Evolutionary conservation across 2,113 vertebrate species (phyloP), one percentile per base, ranked within the genome.

Genomic region (Patagioenas fasciata): DNA sequence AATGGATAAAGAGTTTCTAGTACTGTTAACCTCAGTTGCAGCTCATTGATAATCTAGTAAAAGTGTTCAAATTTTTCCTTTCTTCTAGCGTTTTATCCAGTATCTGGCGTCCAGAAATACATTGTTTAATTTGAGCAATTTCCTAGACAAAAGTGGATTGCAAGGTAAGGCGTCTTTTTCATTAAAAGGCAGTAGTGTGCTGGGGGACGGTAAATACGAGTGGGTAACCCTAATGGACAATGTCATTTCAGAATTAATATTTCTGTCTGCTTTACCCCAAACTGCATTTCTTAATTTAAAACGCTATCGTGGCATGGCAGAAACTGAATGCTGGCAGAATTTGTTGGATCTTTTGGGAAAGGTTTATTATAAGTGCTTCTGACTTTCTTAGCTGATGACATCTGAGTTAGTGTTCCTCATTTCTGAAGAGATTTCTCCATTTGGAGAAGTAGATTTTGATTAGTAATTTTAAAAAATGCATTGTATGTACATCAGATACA

Each of bases 131-230:
- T 98, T 99, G 97, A 99, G 99, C 98, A 99, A 99, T 98, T 99
- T 99, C 98, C 98, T 99, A 98, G 99, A 99, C 98, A 99, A 99
- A 98, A 99, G 99, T 85, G 99, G 99, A 95, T 99, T 99, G 60
- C 99, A 99, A 96, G 99, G 99, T 99, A 98, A 97, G 98, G 36
- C 5, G 1, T 31, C 64, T 36, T 57, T 80, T 64, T 44, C 9
- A 26, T 64, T 54, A 18, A 3, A 53, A 56, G 14, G 34, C 48
- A 17, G 15, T 75, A 11, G 24, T 53, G n/a, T 73, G 29, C 23
- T 70, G 38, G 21, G 32, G 32, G 14, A 12, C 17, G 48, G 19
- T 50, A 19, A 80, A 67, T 60, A 62, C 7, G 48, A 1, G 13
- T 66, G 57, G 54, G 7, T 57, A 71, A 32, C 17, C 40, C 10